Evolutionary conservation across 2,113 vertebrate genomes (phyloP).

Genomic region (Melanotaenia duboulayi): DNA sequence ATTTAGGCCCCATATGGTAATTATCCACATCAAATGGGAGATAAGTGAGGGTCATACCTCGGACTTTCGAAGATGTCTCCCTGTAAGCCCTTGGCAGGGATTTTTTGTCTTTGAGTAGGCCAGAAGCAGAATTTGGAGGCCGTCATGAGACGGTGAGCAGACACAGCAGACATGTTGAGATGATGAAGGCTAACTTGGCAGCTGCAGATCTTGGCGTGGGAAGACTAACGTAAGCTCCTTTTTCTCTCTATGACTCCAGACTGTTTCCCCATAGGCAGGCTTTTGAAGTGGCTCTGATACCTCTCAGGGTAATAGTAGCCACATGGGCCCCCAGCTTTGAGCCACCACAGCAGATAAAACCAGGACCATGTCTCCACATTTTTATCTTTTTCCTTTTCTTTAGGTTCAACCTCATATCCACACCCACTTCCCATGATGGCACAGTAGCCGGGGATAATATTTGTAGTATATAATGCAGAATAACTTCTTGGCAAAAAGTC

Average conservation of each 20-base stretch:
- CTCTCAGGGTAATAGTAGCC: conserved; percentile 73
- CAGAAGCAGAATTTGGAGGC: conserved; percentile 26
- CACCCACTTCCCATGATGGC: neutral
- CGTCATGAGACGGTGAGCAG: conserved; percentile 31
- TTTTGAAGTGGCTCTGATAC: conserved; percentile 74
- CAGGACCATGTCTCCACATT: conserved; percentile 6
- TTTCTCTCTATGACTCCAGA: conserved; percentile 31
- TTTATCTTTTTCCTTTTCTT: conserved; percentile 9
- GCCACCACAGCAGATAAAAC: conserved; percentile 24
- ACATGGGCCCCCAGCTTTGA: conserved; percentile 60
- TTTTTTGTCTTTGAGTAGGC: conserved; percentile 27
- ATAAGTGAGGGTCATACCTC: conserved; percentile 48
- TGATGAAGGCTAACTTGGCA: conserved; percentile 56
- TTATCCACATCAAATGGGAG: conserved; percentile 52
- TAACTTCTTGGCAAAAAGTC: conserved; percentile 40
- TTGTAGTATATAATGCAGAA: neutral
- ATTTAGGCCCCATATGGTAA: conserved; percentile 48
- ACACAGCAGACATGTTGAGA: conserved; percentile 36
- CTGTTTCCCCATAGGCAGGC: conserved; percentile 41
- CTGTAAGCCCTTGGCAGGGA: conserved; percentile 34
- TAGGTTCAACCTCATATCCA: neutral
- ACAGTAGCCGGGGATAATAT: too few relatives aligned
- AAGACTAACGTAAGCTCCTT: conserved; percentile 52
- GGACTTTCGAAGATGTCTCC: conserved; percentile 35
- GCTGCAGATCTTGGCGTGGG: conserved; percentile 54